phyloP scores from a whole-genome alignment of 2,888 invertebrate species.

The Brenthis ino region DNA sequence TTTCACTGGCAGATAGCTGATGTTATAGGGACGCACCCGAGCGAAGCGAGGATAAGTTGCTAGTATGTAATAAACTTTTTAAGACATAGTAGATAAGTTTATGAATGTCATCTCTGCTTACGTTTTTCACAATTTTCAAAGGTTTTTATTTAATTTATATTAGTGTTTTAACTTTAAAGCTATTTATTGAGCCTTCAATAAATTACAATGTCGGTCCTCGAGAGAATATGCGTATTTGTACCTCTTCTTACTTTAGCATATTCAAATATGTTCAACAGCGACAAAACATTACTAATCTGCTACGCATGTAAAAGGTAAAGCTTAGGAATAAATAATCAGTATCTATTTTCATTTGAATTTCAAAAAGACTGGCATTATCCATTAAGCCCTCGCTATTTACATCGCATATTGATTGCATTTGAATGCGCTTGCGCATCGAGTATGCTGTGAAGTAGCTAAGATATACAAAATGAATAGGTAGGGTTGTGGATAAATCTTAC shows the following conservation, averaged over 20 bases:
- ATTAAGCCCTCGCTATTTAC: slow-evolving; percentile 37
- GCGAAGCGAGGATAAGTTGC: too few species aligned
- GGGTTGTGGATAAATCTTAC: slow-evolving; percentile 12
- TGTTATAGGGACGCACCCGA: too few species aligned
- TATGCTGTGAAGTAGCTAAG: slow-evolving; percentile 30
- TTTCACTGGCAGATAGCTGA: too few species aligned
- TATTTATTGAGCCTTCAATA: too few species aligned
- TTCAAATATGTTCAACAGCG: slow-evolving; percentile 5
- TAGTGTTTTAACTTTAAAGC: too few species aligned
- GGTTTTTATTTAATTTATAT: too few species aligned
- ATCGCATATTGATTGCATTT: slow-evolving; percentile 40
- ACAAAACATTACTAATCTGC: slow-evolving; percentile 21
- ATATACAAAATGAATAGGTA: slow-evolving; percentile 24
- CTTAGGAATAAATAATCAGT: slow-evolving; percentile 21
- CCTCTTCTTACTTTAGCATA: slow-evolving; percentile 7
- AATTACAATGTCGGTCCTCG: too few species aligned
- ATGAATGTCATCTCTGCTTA: too few species aligned
- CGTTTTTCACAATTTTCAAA: too few species aligned
- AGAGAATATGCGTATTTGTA: slow-evolving; percentile 4
- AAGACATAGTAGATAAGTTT: too few species aligned
- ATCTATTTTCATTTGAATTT: slow-evolving; percentile 29
- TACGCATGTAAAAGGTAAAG: slow-evolving; percentile 3
- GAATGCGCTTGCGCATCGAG: slow-evolving; percentile 37
- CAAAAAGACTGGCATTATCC: slow-evolving; percentile 31
- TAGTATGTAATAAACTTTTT: too few species aligned